Evolutionary conservation across 2,888 invertebrate species (phyloP), one percentile per base, ranked within the genome.

Genomic region (Atherix ibis): DNA sequence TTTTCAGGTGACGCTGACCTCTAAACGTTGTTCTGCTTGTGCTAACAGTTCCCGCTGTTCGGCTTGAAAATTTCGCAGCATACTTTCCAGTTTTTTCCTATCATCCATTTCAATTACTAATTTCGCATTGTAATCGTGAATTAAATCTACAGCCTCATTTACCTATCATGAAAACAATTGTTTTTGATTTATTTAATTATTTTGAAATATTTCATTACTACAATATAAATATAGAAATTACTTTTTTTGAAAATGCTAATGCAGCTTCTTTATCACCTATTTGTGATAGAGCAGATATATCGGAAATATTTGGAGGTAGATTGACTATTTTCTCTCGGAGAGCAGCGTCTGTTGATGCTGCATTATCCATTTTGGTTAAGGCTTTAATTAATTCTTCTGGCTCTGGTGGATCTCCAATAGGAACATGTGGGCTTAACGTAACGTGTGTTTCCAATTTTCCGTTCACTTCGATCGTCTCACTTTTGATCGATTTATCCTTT

Each of bases 311-410:
- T 31, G 84, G 82, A 0, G 95, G 95, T 34, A 95, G 67, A 37
- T 84, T 87, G 0, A 94, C 91, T 46, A 95, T 95, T 53, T 82
- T 76, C 57, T 94, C 89, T 43, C 95, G 66, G 2, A 92, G 85
- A 2, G 75, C 74, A 42, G 91, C 94, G 67, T 95, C 95, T 48
- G 89, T 85, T 0, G 94, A 94, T 2, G 95, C 92, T 38, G 91
- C 87, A 50, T 87, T 88, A 59, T 95, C 95, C 48, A 95, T 65
- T 47, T 87, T 87, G 59, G 81, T 66, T 36, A 81, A 65, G 2
- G 74, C 76, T 63, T 83, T 85, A 40, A 94, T 79, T 18, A 95
- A 68, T 49, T 91, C 89, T 51, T 94, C 91, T 1, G 92, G 82
- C 62, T 94, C 88, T 2, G 89, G 88, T 2, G 88, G 84, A 52